These are phyloP conservation scores for Trinorchestia longiramus DNA, from an alignment of 1,140 invertebrate genomes.

Conservation along the genomic window DNA sequence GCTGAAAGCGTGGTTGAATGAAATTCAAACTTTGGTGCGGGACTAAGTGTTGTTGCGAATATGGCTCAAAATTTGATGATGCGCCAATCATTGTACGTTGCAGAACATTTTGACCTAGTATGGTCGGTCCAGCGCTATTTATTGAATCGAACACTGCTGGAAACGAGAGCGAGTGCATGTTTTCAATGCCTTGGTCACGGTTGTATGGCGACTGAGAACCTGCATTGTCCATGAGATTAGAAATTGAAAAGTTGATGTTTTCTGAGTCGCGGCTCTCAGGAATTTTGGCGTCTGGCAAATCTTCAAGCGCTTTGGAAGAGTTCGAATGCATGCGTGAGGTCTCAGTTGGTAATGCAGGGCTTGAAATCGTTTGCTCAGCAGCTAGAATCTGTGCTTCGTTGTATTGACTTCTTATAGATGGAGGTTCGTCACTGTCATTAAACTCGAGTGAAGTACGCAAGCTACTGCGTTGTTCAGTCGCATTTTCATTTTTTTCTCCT, in stretches of 20 bases:
- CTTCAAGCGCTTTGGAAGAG: not conserved
- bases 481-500: not conserved
- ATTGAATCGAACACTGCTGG: not conserved
- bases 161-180: not conserved
- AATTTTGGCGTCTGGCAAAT: not conserved
- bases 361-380: not conserved
- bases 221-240: not conserved
- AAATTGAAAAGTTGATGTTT: not conserved
- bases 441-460: not conserved
- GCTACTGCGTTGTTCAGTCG: not conserved
- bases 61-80: not conserved
- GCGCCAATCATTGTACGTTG: not conserved
- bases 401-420: not conserved
- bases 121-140: not conserved
- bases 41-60: not conserved
- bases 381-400: not conserved
- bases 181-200: not conserved
- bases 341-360: not conserved
- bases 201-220: not conserved
- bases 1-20: not conserved
- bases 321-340: not conserved
- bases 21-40: not conserved
- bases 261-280: not conserved
- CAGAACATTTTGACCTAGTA: not conserved
- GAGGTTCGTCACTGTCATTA: not conserved